A percentile compares a stretch with the other conserved stretches of the same genome.
phyloP scores from a whole-genome alignment of 2,888 invertebrate species.

The Tetanocera ferruginea region DNA sequence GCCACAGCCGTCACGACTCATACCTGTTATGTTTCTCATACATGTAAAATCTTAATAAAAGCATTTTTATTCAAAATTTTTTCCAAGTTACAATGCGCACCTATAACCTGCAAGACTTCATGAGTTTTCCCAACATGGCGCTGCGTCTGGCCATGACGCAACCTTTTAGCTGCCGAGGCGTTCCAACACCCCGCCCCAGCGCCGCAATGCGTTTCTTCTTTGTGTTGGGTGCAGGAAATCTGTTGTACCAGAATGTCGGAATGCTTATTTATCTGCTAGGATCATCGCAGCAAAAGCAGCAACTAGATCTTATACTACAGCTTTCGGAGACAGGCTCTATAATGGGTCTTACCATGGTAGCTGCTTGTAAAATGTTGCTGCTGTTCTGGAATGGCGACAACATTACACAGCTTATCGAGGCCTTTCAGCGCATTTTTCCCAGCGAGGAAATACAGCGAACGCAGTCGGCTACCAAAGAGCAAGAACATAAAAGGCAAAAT shows the following conservation, averaged over 20 bases:
- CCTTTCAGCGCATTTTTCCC: conserved; percentile 50
- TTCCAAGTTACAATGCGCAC: conserved; percentile 19
- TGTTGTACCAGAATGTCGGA: conserved; percentile 59
- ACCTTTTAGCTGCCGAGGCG: conserved; percentile 51
- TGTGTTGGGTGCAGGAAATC: conserved; percentile 51
- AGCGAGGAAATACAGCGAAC: background rate
- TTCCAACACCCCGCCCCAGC: background rate
- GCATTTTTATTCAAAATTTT: too few species aligned
- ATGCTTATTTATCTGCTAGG: conserved; percentile 51
- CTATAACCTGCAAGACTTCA: conserved; percentile 53
- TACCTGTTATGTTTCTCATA: too few species aligned
- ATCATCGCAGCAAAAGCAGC: conserved; percentile 22
- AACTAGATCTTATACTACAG: conserved; percentile 47
- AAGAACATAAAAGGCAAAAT: background rate
- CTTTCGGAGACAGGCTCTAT: conserved; percentile 56
- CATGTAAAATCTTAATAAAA: too few species aligned
- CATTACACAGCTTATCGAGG: conserved; percentile 52
- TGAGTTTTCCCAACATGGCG: conserved; percentile 58
- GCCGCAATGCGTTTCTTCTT: conserved; percentile 43
- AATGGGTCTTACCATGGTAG: conserved; percentile 54
- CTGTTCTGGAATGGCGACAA: conserved; percentile 48
- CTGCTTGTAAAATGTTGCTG: conserved; percentile 55
- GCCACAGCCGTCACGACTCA: too few species aligned
- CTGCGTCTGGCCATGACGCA: conserved; percentile 52
- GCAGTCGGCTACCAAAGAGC: background rate